These are phyloP conservation scores for Asteroscopus sphinx DNA, from an alignment of 2,888 invertebrate genomes.

Conservation along the genomic window DNA sequence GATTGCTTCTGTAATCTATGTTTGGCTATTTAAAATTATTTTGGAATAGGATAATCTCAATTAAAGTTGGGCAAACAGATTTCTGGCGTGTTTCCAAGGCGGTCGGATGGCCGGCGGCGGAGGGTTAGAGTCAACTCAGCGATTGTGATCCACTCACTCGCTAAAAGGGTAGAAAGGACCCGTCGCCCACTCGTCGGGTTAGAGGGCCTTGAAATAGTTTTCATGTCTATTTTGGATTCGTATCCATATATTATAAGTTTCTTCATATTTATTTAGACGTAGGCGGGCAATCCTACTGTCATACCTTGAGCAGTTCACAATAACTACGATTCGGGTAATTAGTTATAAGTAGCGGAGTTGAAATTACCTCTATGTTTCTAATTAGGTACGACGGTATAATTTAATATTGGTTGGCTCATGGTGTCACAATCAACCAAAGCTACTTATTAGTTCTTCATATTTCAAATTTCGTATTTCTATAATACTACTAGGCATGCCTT, in stretches of 20 bases:
- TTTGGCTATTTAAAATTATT: constrained; percentile 60
- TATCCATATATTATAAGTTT: constrained; percentile 30
- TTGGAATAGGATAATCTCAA: constrained; percentile 66
- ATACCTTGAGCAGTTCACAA: background rate
- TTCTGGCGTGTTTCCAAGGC: constrained; percentile 62
- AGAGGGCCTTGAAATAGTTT: constrained; percentile 61
- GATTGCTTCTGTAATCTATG: constrained; percentile 51
- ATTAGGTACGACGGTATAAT: no score
- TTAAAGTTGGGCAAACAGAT: constrained; percentile 70
- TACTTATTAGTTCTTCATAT: no score
- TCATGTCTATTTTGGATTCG: constrained; percentile 60
- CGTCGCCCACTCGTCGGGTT: constrained; percentile 54
- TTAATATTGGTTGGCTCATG: no score
- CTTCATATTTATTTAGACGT: constrained; percentile 28
- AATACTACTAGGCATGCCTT: no score
- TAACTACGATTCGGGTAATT: background rate
- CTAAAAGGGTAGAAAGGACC: constrained; percentile 73
- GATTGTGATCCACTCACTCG: constrained; percentile 63
- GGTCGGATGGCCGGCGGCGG: constrained; percentile 53
- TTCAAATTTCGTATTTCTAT: no score
- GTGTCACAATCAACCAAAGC: no score
- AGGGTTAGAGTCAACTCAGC: constrained; percentile 55
- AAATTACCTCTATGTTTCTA: no score
- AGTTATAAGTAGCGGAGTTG: no score
- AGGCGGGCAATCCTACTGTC: constrained; percentile 8